Evolutionary conservation across 30 jellyfish, hydroid and myxozoan genomes (phyloP), one percentile per base, ranked within the genome.

Genomic region (Chrysaora quinquecirrha): DNA sequence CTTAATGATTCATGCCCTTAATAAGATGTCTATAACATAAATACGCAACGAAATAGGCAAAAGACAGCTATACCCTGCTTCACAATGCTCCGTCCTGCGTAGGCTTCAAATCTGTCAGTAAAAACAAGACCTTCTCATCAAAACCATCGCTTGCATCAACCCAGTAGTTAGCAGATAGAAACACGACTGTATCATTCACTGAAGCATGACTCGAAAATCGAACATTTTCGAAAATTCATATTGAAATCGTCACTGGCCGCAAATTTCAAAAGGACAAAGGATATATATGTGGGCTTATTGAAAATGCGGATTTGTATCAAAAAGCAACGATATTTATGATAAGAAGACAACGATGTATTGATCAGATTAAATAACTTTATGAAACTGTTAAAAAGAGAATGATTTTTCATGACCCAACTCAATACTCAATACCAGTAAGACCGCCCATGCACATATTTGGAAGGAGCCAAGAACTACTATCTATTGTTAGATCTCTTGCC

Each of bases 341-440:
- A 35, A 14, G 68, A 25, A 70, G 43, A 82, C 92, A 82, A 82
- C 35, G 85, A 30, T 19, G 73, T 80, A 48, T 82, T 69, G 73
- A 68, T 75, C 62, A 70, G 76, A 82, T 68, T 66, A 56, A 65
- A n/a, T n/a, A 82, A 69, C 85, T 82, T 19, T 52, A 34, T 22
- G 71, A 70, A 50, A 52, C 21, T 68, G 38, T 48, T 69, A 64
- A 56, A 68, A 80, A 30, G 74, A 52, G 66, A 46, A 32, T 46
- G 43, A 67, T 66, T 58, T 60, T 80, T 22, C 48, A 31, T 69
- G 92, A 82, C 85, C 85, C 75, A 31, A n/a, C n/a, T 49, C 68
- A 58, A 20, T 23, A 21, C 43, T 63, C 19, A 4, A 4, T 11
- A 7, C 25, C 25, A 20, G 24, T 58, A 30, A 32, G 32, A 66